phyloP scores from a whole-genome alignment of 1,140 invertebrate species.

The Magallana angulata region DNA sequence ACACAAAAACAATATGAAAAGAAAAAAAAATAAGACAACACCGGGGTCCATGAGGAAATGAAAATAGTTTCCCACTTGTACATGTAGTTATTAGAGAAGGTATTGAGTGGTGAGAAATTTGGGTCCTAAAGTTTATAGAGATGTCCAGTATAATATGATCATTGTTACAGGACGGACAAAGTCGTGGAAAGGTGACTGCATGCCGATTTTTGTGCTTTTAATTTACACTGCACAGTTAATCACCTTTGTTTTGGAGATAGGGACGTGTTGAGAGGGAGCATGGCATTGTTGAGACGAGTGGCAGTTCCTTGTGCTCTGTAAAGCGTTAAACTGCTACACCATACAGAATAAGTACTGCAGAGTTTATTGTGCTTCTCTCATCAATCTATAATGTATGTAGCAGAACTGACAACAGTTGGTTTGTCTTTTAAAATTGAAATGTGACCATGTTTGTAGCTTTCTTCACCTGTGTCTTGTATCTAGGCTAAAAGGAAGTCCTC shows the following conservation, averaged over 20 bases:
- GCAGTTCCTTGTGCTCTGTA: slow-evolving; percentile 10
- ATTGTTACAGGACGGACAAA: slow-evolving; percentile 31
- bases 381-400: not conserved
- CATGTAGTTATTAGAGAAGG: not conserved
- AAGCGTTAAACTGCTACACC: not conserved
- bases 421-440: not conserved
- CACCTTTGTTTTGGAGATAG: not conserved
- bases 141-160: not conserved
- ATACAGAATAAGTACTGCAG: not conserved
- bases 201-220: slow-evolving; percentile 33
- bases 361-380: slow-evolving; percentile 1
- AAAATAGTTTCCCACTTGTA: not conserved
- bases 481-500: no score
- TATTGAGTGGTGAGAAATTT: not conserved
- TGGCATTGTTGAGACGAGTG: not conserved
- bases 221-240: slow-evolving; percentile 36
- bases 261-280: not conserved
- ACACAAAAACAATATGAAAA: slow-evolving; percentile 25
- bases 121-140: not conserved
- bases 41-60: slow-evolving; percentile 20
- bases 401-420: not conserved
- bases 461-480: no score
- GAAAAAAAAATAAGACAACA: not conserved
- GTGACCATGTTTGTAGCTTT: no score
- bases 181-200: slow-evolving; percentile 32